Base-by-base conservation (phyloP, 2,888 invertebrate genomes). In the Coecobrya sp. region DNA sequence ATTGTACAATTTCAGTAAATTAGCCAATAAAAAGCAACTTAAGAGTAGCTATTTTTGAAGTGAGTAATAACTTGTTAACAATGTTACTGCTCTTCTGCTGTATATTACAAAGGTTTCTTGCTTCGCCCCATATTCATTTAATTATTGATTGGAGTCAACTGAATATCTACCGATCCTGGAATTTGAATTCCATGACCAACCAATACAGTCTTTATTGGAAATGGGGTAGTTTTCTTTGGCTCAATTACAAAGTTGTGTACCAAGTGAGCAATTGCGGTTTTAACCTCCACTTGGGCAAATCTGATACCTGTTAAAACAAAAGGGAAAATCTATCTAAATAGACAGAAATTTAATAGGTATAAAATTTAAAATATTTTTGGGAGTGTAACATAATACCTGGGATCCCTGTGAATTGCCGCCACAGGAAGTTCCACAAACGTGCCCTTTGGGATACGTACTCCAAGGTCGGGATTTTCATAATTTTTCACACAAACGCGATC, bases 191-290 rank as follows among this genome's bases (percentile, higher is more conserved):
- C 68, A 42, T 79, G 42, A 3, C 82, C 82, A 2, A 59, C 59
- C 0, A 27, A 36, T 7, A 19, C 27, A 11, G 62, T 79, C 36
- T 65, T 70, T 0, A 85, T 25, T 1, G 89, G 89, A n/a, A 70
- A 19, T 3, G 89, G 89, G 10, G 59, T 49, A 0, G 11, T 73
- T 13, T 27, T 10, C 4, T 45, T 62, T 7, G 89, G 84, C n/a
- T 84, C 49, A 16, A 89, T 62, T 1, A 30, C 11, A 52, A 89
- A 89, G 30, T 85, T 84, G n/a, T 85, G 89, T 0, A 89, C 65
- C 52, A 89, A 19, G 19, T 89, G 84, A n/a, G 89, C 89, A n/a
- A 89, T 65, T 4, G 89, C 89, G 1, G 85, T 59, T 55, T 89
- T 89, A 3, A 73, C 36, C n/a, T 89, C 84, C 25, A 89, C 62